phyloP scores from a whole-genome alignment of 2,888 invertebrate species.

The Andrena chrysosceles region DNA sequence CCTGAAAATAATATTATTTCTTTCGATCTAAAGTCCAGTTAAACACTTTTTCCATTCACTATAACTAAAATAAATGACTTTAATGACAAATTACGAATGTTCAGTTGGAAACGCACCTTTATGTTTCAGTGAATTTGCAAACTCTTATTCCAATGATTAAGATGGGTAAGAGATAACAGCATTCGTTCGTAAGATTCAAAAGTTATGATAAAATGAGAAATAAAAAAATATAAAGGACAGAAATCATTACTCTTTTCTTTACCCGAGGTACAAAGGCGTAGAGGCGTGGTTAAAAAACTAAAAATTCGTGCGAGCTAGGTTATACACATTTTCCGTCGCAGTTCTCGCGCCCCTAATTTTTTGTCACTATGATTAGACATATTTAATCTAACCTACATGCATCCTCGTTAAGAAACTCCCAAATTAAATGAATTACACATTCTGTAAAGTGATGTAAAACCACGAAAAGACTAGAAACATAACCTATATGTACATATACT shows the following conservation, averaged over 20 bases:
- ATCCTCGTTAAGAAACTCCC: background rate
- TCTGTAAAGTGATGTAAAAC: background rate
- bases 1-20: constrained; percentile 46
- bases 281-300: no score
- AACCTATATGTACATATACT: constrained; percentile 31
- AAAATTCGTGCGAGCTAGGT: constrained; percentile 2
- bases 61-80: background rate
- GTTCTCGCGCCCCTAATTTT: background rate
- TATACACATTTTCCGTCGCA: constrained; percentile 8
- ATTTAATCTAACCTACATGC: background rate
- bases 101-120: constrained; percentile 15
- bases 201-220: background rate
- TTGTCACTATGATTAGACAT: background rate
- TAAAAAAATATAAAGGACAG: background rate
- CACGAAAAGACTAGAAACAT: constrained; percentile 13
- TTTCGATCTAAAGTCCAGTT: constrained; percentile 1
- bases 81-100: background rate
- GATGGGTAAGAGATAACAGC: background rate
- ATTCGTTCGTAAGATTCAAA: background rate
- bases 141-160: background rate
- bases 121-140: background rate
- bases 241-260: background rate
- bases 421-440: background rate
- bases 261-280: background rate
- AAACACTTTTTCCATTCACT: background rate